phyloP scores from a whole-genome alignment of 2,113 vertebrate species.

The Gambusia holbrooki region DNA sequence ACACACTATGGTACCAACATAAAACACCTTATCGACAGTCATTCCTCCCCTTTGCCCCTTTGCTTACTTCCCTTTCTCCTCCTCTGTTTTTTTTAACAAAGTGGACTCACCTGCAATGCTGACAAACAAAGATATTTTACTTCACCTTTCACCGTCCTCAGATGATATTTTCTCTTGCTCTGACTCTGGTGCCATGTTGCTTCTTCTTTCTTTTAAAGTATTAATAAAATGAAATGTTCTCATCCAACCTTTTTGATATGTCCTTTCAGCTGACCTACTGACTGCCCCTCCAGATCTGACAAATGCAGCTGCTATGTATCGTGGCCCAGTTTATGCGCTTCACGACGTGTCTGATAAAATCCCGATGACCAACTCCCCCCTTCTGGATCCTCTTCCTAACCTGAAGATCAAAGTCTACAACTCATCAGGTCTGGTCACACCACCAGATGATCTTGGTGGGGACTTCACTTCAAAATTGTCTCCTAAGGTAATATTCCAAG shows the following conservation, averaged over 20 bases:
- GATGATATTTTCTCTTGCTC: not conserved
- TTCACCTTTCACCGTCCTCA: not conserved
- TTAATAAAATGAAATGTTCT: not conserved
- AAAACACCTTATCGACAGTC: slow-evolving; percentile 52
- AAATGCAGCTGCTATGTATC: slow-evolving; percentile 92
- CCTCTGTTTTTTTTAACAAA: slow-evolving; percentile 82
- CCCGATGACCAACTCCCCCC: slow-evolving; percentile 94
- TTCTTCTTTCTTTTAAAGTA: not conserved
- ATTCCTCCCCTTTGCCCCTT: slow-evolving; percentile 7
- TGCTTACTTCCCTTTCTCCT: slow-evolving; percentile 36
- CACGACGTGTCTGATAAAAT: slow-evolving; percentile 95
- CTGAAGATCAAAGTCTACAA: slow-evolving; percentile 97
- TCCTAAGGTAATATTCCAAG: slow-evolving; percentile 78
- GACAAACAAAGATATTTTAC: not conserved
- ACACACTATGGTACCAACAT: slow-evolving; percentile 34
- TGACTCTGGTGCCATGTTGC: not conserved
- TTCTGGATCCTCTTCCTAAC: slow-evolving; percentile 92
- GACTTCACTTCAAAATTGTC: slow-evolving; percentile 92
- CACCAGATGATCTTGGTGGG: slow-evolving; percentile 89
- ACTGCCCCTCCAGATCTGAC: slow-evolving; percentile 91
- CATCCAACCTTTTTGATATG: not conserved
- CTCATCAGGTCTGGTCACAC: slow-evolving; percentile 88
- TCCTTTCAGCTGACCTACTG: slow-evolving; percentile 82
- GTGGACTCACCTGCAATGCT: slow-evolving; percentile 11
- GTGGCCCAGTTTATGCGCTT: slow-evolving; percentile 91